Conservation (phyloP, 2,888 invertebrate species). For the Netelia melanura region DNA sequence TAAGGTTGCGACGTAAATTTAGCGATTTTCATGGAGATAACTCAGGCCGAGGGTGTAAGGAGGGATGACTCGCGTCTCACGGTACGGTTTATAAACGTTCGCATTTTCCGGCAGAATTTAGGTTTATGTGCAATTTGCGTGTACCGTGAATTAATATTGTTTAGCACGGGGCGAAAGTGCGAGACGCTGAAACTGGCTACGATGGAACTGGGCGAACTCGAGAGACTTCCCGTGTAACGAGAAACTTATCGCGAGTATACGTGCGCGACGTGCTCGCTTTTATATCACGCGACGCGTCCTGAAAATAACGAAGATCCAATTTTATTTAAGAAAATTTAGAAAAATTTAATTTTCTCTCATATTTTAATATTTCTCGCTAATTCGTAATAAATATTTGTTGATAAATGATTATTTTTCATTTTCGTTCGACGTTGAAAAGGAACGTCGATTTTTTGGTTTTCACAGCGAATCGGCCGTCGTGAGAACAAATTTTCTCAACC, state of each 20-base stretch:
- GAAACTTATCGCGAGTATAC: slow-evolving; percentile 24
- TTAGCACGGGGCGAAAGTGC: background rate
- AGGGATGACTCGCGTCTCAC: background rate
- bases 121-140: slow-evolving; percentile 8
- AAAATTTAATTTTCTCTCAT: background rate
- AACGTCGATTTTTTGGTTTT: too few relatives aligned
- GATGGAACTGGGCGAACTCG: slow-evolving; percentile 23
- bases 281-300: background rate
- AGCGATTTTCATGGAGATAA: background rate
- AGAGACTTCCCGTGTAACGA: slow-evolving; percentile 52
- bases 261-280: slow-evolving; percentile 28
- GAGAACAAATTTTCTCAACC: slow-evolving; percentile 11
- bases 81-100: background rate
- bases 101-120: slow-evolving; percentile 4
- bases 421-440: too few relatives aligned
- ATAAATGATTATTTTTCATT: too few relatives aligned
- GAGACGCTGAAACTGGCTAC: too few relatives aligned
- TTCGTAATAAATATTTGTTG: too few relatives aligned
- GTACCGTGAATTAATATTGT: background rate
- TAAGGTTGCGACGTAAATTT: slow-evolving; percentile 8
- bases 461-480: too few relatives aligned
- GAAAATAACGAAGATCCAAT: slow-evolving; percentile 10
- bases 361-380: too few relatives aligned
- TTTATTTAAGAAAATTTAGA: background rate
- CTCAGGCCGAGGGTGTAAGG: background rate